Evolutionary conservation across 1,140 invertebrate species (phyloP).

Genomic region (Trialeurodes vaporariorum): DNA sequence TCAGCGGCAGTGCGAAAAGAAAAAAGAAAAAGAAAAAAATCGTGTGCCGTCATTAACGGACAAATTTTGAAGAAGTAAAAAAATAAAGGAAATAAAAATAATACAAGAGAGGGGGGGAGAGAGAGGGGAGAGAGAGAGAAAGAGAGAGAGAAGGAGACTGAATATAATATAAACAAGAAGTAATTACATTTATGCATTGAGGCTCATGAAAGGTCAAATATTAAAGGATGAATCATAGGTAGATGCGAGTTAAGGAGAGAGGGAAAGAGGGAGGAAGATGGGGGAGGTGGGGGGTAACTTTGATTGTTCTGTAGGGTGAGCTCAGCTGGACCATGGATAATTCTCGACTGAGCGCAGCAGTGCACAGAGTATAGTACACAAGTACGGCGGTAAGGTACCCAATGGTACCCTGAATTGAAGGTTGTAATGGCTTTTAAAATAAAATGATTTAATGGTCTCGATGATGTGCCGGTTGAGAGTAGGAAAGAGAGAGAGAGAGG

Average conservation of each 20-base stretch:
- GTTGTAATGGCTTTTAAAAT: slow-evolving; percentile 1
- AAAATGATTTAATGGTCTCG: not conserved
- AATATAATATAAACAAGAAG: not conserved
- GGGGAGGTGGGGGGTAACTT: not conserved
- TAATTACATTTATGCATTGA: not conserved
- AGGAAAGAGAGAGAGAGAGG: too few relatives aligned
- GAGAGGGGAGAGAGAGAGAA: not conserved
- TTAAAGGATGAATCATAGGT: not conserved
- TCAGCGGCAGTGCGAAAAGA: too few relatives aligned
- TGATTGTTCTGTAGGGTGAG: not conserved
- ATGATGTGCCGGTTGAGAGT: not conserved
- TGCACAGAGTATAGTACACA: not conserved
- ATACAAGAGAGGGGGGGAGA: not conserved
- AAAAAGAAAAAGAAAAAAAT: too few relatives aligned
- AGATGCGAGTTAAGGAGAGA: not conserved
- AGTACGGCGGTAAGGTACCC: too few relatives aligned
- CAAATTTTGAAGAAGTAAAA: too few relatives aligned
- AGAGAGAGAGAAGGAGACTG: not conserved
- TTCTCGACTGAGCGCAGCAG: too few relatives aligned
- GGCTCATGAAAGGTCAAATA: not conserved
- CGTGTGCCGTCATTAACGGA: too few relatives aligned
- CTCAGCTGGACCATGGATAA: not conserved
- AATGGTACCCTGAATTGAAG: not conserved
- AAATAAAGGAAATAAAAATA: not conserved
- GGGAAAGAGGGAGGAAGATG: too few relatives aligned